phyloP scores from a whole-genome alignment of 2,888 invertebrate species.

The Drosophila ustulata region DNA sequence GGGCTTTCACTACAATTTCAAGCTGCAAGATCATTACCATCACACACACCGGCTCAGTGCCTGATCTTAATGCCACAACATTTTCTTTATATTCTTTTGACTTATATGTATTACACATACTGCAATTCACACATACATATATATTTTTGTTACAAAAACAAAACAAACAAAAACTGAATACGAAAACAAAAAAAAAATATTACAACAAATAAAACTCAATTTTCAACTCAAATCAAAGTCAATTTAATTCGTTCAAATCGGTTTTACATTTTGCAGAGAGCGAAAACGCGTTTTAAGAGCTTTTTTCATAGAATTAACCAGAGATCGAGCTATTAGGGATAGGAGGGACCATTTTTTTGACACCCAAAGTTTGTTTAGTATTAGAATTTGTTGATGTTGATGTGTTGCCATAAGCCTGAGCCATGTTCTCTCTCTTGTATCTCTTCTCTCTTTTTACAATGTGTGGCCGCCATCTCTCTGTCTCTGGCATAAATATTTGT shows the following conservation, averaged over 20 bases:
- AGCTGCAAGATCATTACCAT: slow-evolving; percentile 75
- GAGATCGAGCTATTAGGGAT: slow-evolving; percentile 18
- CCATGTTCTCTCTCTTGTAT: slow-evolving; percentile 51
- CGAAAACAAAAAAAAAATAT: slow-evolving; percentile 12
- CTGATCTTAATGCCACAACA: slow-evolving; percentile 21
- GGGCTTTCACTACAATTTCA: slow-evolving; percentile 83
- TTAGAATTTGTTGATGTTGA: slow-evolving; percentile 32
- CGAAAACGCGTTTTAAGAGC: slow-evolving; percentile 49
- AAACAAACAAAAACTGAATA: not conserved
- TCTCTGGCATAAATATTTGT: slow-evolving; percentile 15
- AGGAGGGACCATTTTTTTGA: not conserved
- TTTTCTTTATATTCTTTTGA: not conserved
- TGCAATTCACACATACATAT: slow-evolving; percentile 6
- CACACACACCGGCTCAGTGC: slow-evolving; percentile 54
- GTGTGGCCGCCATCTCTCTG: slow-evolving; percentile 27
- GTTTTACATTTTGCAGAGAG: not conserved
- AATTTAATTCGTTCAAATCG: slow-evolving; percentile 28
- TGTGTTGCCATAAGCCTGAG: slow-evolving; percentile 47
- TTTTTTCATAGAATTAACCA: slow-evolving; percentile 39
- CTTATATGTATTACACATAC: slow-evolving; percentile 13
- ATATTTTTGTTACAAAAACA: slow-evolving; percentile 40
- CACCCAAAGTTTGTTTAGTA: not conserved
- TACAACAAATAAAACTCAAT: slow-evolving; percentile 23
- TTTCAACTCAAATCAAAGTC: slow-evolving; percentile 29
- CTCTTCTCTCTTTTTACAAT: slow-evolving; percentile 32